Conservation (phyloP, 1,140 invertebrate species). For the Oryctes rhinoceros region DNA sequence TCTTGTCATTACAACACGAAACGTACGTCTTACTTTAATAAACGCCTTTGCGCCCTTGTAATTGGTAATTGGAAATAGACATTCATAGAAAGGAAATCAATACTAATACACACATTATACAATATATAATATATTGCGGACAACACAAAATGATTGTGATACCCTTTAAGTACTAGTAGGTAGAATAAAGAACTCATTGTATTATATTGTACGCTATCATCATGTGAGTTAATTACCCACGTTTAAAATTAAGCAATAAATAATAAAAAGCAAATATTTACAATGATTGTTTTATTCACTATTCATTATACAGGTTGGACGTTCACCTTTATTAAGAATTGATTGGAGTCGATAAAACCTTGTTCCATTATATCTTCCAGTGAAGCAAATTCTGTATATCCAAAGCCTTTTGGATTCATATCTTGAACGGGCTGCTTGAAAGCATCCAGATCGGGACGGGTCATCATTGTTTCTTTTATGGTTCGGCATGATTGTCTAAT, state of each 20-base stretch:
- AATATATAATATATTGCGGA: too few relatives aligned
- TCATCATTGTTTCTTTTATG: conserved; percentile 77
- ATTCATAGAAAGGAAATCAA: too few relatives aligned
- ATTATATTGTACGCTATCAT: not conserved
- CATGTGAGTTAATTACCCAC: conserved; percentile 37
- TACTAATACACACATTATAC: too few relatives aligned
- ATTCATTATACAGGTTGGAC: conserved; percentile 46
- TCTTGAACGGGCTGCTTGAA: conserved; percentile 73
- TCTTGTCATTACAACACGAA: too few relatives aligned
- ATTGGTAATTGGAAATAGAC: too few relatives aligned
- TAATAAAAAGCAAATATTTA: not conserved
- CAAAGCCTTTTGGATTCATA: conserved; percentile 78
- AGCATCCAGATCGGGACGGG: conserved; percentile 74
- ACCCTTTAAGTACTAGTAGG: too few relatives aligned
- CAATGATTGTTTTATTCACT: not conserved
- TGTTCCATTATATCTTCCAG: conserved; percentile 69
- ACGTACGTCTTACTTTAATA: too few relatives aligned
- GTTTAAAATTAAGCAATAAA: not conserved
- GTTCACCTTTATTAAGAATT: conserved; percentile 52
- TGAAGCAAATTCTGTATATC: conserved; percentile 78
- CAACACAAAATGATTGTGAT: too few relatives aligned
- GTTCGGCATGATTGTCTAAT: conserved; percentile 67
- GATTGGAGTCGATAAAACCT: conserved; percentile 53
- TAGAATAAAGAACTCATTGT: too few relatives aligned
- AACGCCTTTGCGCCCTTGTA: too few relatives aligned